Evolutionary conservation across 1,140 invertebrate species (phyloP).

Genomic region (Brachionus rubens): DNA sequence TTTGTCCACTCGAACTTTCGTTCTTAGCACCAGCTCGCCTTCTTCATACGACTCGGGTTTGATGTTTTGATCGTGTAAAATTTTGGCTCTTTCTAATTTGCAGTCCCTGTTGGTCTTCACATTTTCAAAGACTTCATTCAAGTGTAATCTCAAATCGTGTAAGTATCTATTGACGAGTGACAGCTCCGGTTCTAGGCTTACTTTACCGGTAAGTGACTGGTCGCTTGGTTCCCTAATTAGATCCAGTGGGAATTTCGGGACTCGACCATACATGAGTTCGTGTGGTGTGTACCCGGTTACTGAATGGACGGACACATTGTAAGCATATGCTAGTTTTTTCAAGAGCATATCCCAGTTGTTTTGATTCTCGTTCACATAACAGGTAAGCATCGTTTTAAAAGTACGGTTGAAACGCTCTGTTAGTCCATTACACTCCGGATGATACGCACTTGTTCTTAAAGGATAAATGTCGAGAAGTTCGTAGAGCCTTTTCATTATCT

Average conservation of each 20-base stretch:
- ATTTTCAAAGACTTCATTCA: neutral
- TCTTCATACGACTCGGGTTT: neutral
- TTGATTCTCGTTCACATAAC: constrained; percentile 14
- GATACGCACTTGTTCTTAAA: constrained; percentile 50
- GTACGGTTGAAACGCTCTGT: constrained; percentile 53
- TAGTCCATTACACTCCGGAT: constrained; percentile 53
- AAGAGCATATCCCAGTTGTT: constrained; percentile 49
- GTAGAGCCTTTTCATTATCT: constrained; percentile 46
- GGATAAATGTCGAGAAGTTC: neutral
- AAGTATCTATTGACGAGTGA: neutral
- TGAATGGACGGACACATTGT: too few species aligned
- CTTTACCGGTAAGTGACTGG: neutral
- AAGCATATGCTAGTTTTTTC: too few species aligned
- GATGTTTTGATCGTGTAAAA: neutral
- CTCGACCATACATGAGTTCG: neutral
- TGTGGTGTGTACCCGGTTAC: neutral
- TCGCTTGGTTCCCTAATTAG: neutral
- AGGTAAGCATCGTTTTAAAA: constrained; percentile 15
- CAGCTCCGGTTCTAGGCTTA: neutral
- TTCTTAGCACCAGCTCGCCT: neutral
- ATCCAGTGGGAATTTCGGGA: neutral
- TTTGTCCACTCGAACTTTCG: neutral
- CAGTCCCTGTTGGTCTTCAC: neutral
- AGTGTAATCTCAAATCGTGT: neutral
- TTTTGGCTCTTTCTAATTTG: neutral